Percentiles rank a stretch among this genome's conserved stretches.
phyloP scores from a whole-genome alignment of 2,113 vertebrate genomes.

The Trematocara nigrifrons region DNA sequence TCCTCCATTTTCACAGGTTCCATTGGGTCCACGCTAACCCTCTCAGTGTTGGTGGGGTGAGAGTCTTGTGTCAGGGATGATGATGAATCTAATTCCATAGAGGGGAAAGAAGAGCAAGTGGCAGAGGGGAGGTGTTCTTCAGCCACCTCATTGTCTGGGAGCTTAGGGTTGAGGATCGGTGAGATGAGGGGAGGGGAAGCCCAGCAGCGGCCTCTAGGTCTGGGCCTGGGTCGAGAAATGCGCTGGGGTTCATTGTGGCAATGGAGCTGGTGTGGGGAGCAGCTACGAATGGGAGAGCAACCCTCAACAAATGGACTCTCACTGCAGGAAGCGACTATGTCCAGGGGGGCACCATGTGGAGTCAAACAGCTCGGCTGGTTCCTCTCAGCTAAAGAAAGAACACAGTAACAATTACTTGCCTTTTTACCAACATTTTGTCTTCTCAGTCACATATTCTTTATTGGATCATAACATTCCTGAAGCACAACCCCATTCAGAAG shows the following conservation, averaged over 20 bases:
- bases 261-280: slow-evolving; percentile 72
- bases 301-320: slow-evolving; percentile 88
- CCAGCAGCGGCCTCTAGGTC: slow-evolving; percentile 64
- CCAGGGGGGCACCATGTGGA: slow-evolving; percentile 71
- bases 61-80: background rate
- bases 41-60: background rate
- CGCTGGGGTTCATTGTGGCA: background rate
- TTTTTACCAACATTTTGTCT: background rate
- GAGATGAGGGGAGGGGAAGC: slow-evolving; percentile 76
- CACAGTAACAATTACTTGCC: background rate
- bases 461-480: background rate
- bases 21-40: slow-evolving; percentile 49
- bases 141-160: slow-evolving; percentile 68
- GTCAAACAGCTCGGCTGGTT: slow-evolving; percentile 74
- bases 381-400: slow-evolving; percentile 66
- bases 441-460: background rate
- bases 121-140: slow-evolving; percentile 31
- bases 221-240: slow-evolving; percentile 10
- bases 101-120: slow-evolving; percentile 11
- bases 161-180: slow-evolving; percentile 70
- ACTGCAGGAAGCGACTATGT: slow-evolving; percentile 49
- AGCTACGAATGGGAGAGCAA: slow-evolving; percentile 88
- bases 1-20: slow-evolving; percentile 78
- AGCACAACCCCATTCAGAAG: background rate
- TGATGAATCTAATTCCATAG: slow-evolving; percentile 53